Evolutionary conservation across 2,888 invertebrate species (phyloP).

Genomic region (Mongoloraphidia duomilia): DNA sequence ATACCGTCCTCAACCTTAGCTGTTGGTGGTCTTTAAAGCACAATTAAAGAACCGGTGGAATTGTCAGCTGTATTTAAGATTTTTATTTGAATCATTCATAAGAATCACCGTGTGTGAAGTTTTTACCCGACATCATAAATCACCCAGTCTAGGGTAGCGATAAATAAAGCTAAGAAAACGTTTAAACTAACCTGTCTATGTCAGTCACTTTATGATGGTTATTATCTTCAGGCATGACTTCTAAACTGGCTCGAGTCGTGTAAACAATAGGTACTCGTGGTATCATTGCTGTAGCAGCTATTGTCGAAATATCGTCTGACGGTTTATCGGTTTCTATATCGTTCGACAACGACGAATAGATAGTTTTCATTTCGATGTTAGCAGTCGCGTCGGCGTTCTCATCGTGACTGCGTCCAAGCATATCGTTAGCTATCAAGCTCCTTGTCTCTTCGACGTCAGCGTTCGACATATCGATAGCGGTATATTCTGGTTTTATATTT

Average conservation of each 20-base stretch:
- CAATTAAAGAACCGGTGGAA: too few species aligned
- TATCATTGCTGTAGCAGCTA: slow-evolving; percentile 9
- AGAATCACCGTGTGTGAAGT: too few species aligned
- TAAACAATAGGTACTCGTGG: slow-evolving; percentile 19
- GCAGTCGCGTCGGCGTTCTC: neutral
- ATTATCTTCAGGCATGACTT: slow-evolving; percentile 22
- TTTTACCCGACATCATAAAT: too few species aligned
- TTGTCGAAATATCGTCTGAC: neutral
- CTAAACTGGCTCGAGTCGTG: slow-evolving; percentile 37
- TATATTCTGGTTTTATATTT: slow-evolving; percentile 6
- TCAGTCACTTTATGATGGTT: too few species aligned
- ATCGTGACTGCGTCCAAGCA: slow-evolving; percentile 20
- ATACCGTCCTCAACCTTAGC: too few species aligned
- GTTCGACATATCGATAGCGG: slow-evolving; percentile 4
- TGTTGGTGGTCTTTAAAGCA: too few species aligned
- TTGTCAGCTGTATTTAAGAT: too few species aligned
- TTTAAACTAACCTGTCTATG: too few species aligned
- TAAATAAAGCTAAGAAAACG: too few species aligned
- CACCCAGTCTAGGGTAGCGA: too few species aligned
- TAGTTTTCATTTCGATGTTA: slow-evolving; percentile 1
- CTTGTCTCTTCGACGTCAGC: slow-evolving; percentile 19
- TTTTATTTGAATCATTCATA: too few species aligned
- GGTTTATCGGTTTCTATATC: neutral
- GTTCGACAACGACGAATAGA: neutral
- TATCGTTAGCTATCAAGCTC: slow-evolving; percentile 24